Percentiles rank a stretch among this genome's conserved stretches.
These are phyloP conservation scores for Syritta pipiens DNA, from an alignment of 2,888 invertebrate species.

Conservation along the genomic window DNA sequence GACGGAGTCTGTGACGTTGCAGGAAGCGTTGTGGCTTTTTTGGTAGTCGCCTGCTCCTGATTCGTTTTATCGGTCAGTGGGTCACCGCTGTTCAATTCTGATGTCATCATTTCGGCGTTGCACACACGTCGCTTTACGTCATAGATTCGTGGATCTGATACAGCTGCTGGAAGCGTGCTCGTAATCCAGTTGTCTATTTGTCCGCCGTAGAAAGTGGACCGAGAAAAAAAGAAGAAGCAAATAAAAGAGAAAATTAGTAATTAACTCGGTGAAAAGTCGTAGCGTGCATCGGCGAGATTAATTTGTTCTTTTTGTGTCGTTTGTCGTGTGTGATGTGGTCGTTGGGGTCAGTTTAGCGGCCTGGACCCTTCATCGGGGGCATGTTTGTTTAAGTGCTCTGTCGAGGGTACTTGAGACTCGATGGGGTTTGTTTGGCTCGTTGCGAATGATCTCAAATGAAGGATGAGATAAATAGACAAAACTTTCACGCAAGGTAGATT, in stretches of 20 bases:
- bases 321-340: no score
- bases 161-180: slow-evolving; percentile 8
- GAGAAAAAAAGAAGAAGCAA: slow-evolving; percentile 27
- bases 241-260: slow-evolving; percentile 58
- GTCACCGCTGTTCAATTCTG: slow-evolving; percentile 32
- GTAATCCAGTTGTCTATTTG: slow-evolving; percentile 46
- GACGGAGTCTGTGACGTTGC: slow-evolving; percentile 73
- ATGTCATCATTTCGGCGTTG: slow-evolving; percentile 59
- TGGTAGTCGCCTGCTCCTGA: slow-evolving; percentile 7
- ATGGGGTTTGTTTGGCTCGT: background rate
- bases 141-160: slow-evolving; percentile 43
- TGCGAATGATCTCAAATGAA: background rate
- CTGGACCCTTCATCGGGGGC: background rate
- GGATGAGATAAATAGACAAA: slow-evolving; percentile 15
- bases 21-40: slow-evolving; percentile 43
- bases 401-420: background rate
- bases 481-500: slow-evolving; percentile 36
- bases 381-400: background rate
- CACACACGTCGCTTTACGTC: slow-evolving; percentile 46
- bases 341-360: no score
- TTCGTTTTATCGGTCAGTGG: slow-evolving; percentile 61
- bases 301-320: slow-evolving; percentile 9
- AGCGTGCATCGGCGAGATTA: slow-evolving; percentile 25
- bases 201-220: slow-evolving; percentile 60
- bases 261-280: slow-evolving; percentile 40